Conservation (phyloP, 2,113 vertebrate species). For the Nycticorax nycticorax region DNA sequence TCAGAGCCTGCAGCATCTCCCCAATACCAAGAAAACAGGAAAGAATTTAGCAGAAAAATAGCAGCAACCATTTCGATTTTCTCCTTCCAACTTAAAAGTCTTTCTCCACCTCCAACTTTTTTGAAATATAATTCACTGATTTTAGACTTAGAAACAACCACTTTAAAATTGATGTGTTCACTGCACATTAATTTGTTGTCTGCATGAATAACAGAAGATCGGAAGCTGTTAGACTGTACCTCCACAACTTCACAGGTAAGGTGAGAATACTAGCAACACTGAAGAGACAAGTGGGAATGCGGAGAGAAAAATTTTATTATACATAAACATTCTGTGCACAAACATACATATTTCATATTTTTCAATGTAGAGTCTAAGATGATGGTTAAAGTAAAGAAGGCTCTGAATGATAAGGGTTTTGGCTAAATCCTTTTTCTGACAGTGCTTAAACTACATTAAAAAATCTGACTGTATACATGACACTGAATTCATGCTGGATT, state of each 20-base stretch:
- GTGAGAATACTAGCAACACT: conserved; percentile 37
- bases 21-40: background rate
- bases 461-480: background rate
- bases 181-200: conserved; percentile 38
- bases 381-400: background rate
- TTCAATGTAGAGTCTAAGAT: background rate
- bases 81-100: background rate
- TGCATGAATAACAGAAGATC: conserved; percentile 1
- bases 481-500: background rate
- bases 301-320: background rate
- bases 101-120: background rate
- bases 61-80: background rate
- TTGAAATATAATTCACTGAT: background rate
- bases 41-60: background rate
- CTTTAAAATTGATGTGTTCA: conserved; percentile 4
- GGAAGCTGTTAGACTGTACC: conserved; percentile 37
- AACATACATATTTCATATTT: conserved; percentile 30
- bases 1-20: background rate
- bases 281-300: conserved; percentile 52
- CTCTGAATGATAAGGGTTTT: background rate
- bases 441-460: background rate
- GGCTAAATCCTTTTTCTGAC: background rate
- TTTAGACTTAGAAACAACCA: background rate
- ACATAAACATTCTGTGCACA: background rate
- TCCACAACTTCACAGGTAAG: conserved; percentile 61